Evolutionary conservation across 2,797 vertebrate genomes (phyloP).

Genomic region (Cyclura pinguis): DNA sequence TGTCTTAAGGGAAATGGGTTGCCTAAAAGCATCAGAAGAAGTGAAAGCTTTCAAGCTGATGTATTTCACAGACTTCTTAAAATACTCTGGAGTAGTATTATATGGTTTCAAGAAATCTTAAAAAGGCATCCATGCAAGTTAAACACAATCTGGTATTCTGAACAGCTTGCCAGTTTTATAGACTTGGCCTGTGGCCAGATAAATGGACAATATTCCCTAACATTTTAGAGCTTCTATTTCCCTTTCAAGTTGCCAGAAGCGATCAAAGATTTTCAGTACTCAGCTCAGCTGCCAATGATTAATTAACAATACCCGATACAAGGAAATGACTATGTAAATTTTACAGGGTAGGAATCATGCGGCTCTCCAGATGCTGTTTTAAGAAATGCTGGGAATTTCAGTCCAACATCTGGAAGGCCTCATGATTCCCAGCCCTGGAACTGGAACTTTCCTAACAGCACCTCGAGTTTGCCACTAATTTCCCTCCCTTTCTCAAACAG

Average conservation of each 20-base stretch:
- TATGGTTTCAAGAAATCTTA: neutral
- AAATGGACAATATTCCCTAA: neutral
- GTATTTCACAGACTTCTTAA: neutral
- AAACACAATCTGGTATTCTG: neutral
- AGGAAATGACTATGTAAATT: neutral
- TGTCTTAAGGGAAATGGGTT: neutral
- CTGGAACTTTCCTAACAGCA: neutral
- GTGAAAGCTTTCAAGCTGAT: neutral
- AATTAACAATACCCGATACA: neutral
- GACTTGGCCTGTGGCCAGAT: neutral
- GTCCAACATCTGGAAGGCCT: too few species aligned
- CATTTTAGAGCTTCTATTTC: neutral
- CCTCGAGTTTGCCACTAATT: neutral
- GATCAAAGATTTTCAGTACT: neutral
- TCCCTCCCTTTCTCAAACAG: neutral
- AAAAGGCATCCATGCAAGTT: neutral
- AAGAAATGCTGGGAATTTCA: too few species aligned
- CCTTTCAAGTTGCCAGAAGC: neutral
- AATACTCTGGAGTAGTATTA: fast-evolving
- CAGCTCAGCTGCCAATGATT: neutral
- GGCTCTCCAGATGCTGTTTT: too few species aligned
- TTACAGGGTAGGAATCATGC: neutral
- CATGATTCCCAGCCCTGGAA: too few species aligned
- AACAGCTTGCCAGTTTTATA: neutral
- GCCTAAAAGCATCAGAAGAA: neutral